Base-by-base conservation (phyloP, 2,888 invertebrate genomes). In the Nomada goodeniana region DNA sequence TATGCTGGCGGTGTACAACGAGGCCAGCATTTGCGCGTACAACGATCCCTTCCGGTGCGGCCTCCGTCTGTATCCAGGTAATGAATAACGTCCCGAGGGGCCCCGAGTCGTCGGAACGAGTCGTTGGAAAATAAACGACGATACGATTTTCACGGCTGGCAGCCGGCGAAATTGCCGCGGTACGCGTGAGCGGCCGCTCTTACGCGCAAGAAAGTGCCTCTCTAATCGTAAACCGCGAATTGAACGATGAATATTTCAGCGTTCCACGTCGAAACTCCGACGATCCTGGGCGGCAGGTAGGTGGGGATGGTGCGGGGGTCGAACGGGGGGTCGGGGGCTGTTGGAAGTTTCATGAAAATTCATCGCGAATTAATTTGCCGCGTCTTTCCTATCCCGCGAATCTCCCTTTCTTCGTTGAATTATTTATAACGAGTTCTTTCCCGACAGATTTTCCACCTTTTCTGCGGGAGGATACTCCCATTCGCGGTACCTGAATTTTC, bases 1-100 rank as follows among this genome's bases (percentile, higher is more conserved):
- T 92, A 98, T 98, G 98, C 94, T 98, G 20, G 96, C 97, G 0
- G 96, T 98, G 0, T 98, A 98, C 94, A 98, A 98, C 91, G 96
- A 96, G 0, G 98, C 98, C 0, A 96, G 97, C 73, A 96, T 98
- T 80, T 98, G 98, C 91, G 97, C 96, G 0, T 96, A 97, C 94
- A 96, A 98, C 91, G 97, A 97, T 91, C 97, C 97, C 0, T 97
- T 97, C 93, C 95, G 96, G 84, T 98, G 98, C 85, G 97, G 97
- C 0, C 94, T 98, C 0, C 96, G 97, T 60, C 95, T 98, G 5
- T 97, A 98, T 91, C 98, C 98, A 0, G 97, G 98, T 94, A 94
- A 71, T 81, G 69, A 80, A 47, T 63, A 36, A 77, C 69, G 55
- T 59, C n/a, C 15, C 13, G 36, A n/a, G n/a, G 23, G 15, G 20